Evolutionary conservation across 2,888 invertebrate genomes (phyloP).

Genomic region (Merodon equestris): DNA sequence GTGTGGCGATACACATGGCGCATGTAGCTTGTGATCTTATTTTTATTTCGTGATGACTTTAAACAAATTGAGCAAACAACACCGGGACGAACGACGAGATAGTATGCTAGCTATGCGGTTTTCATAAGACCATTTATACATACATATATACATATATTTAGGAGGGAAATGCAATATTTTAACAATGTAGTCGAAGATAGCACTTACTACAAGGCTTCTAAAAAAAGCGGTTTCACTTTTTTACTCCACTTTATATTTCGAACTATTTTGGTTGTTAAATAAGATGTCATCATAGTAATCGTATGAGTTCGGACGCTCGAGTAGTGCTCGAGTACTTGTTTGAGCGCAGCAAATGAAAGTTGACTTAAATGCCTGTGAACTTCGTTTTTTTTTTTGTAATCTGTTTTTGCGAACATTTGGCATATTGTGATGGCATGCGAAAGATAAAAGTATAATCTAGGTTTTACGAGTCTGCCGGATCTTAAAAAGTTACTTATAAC

Average conservation of each 20-base stretch:
- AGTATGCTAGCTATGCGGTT: no score
- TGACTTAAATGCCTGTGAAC: conserved; percentile 37
- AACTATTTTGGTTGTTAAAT: conserved; percentile 56
- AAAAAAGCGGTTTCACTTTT: conserved; percentile 57
- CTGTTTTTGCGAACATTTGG: no score
- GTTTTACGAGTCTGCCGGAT: no score
- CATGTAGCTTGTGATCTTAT: conserved; percentile 32
- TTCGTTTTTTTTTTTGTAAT: conserved; percentile 11
- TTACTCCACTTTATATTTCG: conserved; percentile 38
- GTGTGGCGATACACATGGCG: conserved; percentile 42
- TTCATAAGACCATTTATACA: no score
- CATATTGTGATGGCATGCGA: no score
- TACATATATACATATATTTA: no score
- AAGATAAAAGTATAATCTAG: no score
- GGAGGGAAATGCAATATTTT: no score
- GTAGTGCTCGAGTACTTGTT: no score
- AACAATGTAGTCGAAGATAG: no score
- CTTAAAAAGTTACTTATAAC: no score
- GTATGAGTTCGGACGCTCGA: conserved; percentile 7
- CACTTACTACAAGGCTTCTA: conserved; percentile 1
- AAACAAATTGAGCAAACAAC: conserved; percentile 62
- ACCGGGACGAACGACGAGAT: conserved; percentile 32
- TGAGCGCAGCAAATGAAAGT: conserved; percentile 56
- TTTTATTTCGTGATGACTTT: conserved; percentile 35
- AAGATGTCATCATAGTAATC: conserved; percentile 52